Evolutionary conservation across 2,113 vertebrate species (phyloP).

Genomic region (Crotalus helleri): DNA sequence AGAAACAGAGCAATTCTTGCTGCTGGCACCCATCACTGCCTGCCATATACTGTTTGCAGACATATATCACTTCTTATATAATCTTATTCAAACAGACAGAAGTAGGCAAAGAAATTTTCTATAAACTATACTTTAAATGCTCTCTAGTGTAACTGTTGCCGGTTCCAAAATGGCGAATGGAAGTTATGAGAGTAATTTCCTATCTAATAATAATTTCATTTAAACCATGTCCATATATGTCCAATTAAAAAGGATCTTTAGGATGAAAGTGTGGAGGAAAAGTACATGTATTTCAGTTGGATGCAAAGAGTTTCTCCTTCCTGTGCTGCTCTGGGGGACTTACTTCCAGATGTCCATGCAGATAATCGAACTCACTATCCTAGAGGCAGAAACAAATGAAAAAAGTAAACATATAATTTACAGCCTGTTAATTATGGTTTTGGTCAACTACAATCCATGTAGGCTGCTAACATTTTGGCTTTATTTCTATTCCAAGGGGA

Average conservation of each 20-base stretch:
- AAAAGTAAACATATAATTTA: not conserved
- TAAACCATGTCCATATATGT: not conserved
- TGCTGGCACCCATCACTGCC: constrained; percentile 29
- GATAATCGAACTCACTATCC: not conserved
- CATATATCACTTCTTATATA: constrained; percentile 46
- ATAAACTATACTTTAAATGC: accelerated
- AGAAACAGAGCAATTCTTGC: constrained; percentile 30
- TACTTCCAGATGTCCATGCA: not conserved
- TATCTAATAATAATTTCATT: not conserved
- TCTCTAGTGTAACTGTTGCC: not conserved
- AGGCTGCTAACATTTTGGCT: not conserved
- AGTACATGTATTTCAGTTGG: not conserved
- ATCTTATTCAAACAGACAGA: accelerated
- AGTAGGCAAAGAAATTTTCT: not conserved
- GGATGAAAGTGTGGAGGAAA: not conserved
- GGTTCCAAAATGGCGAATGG: accelerated
- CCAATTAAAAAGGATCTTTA: not conserved
- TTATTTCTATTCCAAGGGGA: not conserved
- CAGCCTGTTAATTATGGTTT: not conserved
- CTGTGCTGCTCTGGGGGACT: not conserved
- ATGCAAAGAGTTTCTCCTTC: not conserved
- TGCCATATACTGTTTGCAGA: constrained; percentile 15
- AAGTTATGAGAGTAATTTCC: not conserved
- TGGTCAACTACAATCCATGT: not conserved
- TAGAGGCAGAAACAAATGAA: not conserved